Evolutionary conservation across 2,797 vertebrate genomes (phyloP).

Genomic region (Caiman crocodilus): DNA sequence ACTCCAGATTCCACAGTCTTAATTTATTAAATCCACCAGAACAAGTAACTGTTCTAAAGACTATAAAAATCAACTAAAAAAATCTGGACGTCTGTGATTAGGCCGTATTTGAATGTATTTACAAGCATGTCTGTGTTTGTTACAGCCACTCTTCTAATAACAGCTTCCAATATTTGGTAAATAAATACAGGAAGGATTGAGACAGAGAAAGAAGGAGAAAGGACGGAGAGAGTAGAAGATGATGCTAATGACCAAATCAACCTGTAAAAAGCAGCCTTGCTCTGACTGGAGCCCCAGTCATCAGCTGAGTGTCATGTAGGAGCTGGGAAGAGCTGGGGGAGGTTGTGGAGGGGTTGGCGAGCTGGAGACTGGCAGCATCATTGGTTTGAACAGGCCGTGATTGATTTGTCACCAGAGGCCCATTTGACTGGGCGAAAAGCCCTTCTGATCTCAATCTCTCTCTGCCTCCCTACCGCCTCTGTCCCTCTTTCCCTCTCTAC

Average conservation of each 20-base stretch:
- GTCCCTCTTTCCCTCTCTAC: slow-evolving; percentile 20
- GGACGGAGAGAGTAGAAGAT: background rate
- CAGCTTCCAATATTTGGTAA: slow-evolving; percentile 34
- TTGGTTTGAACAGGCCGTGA: slow-evolving; percentile 79
- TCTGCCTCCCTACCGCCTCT: slow-evolving; percentile 52
- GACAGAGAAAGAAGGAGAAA: slow-evolving; percentile 26
- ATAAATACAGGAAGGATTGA: background rate
- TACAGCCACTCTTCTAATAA: background rate
- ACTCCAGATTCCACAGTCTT: background rate
- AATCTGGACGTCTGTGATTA: background rate
- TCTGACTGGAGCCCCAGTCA: slow-evolving; percentile 67
- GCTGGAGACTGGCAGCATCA: slow-evolving; percentile 72
- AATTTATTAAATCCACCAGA: slow-evolving; percentile 9
- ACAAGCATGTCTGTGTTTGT: background rate
- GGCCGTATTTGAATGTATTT: background rate
- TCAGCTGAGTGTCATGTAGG: slow-evolving; percentile 75
- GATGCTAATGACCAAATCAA: slow-evolving; percentile 73
- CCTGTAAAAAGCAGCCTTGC: slow-evolving; percentile 68
- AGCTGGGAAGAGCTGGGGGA: slow-evolving; percentile 60
- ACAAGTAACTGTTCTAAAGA: slow-evolving; percentile 21
- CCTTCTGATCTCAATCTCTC: slow-evolving; percentile 66
- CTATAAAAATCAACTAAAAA: background rate
- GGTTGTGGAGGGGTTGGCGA: slow-evolving; percentile 60
- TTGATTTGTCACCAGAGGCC: slow-evolving; percentile 83
- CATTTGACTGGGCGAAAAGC: slow-evolving; percentile 70